Evolutionary conservation across 2,888 invertebrate genomes (phyloP), one percentile per base, ranked within the genome.

Genomic region (Agrochola lychnidis): DNA sequence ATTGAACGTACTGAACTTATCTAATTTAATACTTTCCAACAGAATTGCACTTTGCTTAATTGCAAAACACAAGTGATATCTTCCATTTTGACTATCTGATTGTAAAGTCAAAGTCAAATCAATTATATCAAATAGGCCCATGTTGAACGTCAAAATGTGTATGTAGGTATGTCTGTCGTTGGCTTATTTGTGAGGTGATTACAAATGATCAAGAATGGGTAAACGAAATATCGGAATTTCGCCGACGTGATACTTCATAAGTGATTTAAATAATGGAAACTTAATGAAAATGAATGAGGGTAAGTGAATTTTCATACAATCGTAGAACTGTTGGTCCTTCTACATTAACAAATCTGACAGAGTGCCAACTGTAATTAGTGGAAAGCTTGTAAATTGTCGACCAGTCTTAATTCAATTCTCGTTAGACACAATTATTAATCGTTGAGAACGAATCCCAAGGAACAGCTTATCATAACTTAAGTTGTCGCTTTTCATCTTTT

Each of bases 381-480:
- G 10, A 64, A 63, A 78, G 66, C 73, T 79, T 57, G 57, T 70
- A 69, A 85, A 76, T 66, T 63, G 59, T 45, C 16, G 40, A 72
- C 45, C 57, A 59, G 57, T 30, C 40, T 53, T 79, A 70, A 67
- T 70, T 83, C 61, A 67, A 57, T 79, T 80, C 82, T 77, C 63
- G 63, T 77, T 56, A 53, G 56, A 40, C 72, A 69, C 36, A 51
- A 59, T 82, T 64, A 86, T 71, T 82, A 69, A 82, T 73, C 7
- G 25, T 57, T n/a, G 19, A 36, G 30, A 56, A 61, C 19, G 25
- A 73, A 61, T 68, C 42, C 36, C 81, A 25, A 40, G 25, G 25
- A 71, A 59, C 12, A n/a, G 3, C 25, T 53, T 22, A 16, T 14
- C 42, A 56, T 56, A 76, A 66, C 22, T 78, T 68, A 51, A 63